These are phyloP conservation scores for Lasioglossum vierecki DNA, from an alignment of 2,888 invertebrate species.

Conservation along the genomic window DNA sequence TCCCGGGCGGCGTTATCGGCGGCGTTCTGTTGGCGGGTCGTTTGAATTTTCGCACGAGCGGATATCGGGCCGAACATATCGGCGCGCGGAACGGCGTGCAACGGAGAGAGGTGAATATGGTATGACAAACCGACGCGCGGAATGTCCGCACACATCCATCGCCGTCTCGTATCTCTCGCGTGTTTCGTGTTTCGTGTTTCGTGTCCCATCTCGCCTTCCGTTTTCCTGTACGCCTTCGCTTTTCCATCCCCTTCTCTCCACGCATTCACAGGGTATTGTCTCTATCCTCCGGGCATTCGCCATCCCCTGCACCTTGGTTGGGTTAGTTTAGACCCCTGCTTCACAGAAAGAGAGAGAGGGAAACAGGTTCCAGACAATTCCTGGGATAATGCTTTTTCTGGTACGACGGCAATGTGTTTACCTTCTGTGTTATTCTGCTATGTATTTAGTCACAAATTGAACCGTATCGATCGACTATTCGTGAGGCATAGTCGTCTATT, in stretches of 20 bases:
- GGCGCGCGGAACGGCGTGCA: slow-evolving; percentile 31
- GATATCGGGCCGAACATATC: slow-evolving; percentile 72
- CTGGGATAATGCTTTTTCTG: not conserved
- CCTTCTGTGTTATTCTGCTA: not conserved
- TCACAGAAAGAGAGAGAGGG: not conserved
- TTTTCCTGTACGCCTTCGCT: not conserved
- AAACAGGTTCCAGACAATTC: not conserved
- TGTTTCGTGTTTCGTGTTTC: slow-evolving; percentile 18
- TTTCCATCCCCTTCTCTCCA: not conserved
- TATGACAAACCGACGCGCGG: slow-evolving; percentile 62
- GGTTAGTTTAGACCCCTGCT: not conserved
- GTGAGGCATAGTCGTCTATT: not conserved
- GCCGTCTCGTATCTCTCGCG: slow-evolving; percentile 36
- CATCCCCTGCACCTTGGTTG: not conserved
- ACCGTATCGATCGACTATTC: not conserved
- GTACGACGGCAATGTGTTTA: not conserved
- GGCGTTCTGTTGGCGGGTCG: slow-evolving; percentile 74
- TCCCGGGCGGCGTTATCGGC: slow-evolving; percentile 67
- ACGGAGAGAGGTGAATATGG: slow-evolving; percentile 57
- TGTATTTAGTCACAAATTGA: not conserved
- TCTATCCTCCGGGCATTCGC: slow-evolving; percentile 1
- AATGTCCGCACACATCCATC: slow-evolving; percentile 54
- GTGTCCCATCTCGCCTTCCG: slow-evolving; percentile 4
- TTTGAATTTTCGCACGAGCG: slow-evolving; percentile 80
- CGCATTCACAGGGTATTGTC: not conserved